phyloP scores from a whole-genome alignment of 2,797 vertebrate genomes.

The Pseudomugil tenellus region DNA sequence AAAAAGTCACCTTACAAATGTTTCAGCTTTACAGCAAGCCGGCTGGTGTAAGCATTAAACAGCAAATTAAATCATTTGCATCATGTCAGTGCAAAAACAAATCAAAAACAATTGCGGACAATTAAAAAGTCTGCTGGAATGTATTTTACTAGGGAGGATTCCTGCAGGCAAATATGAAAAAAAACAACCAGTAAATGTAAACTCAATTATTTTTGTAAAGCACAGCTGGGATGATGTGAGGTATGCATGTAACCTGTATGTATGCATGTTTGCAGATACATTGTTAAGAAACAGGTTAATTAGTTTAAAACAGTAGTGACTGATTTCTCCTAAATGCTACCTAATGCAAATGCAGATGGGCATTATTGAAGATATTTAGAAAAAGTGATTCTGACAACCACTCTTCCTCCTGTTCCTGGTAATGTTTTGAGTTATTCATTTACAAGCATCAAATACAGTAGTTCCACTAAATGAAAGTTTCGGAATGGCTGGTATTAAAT shows the following conservation, averaged over 20 bases:
- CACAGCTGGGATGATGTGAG: slow-evolving; percentile 57
- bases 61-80: slow-evolving; percentile 58
- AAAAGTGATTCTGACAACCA: slow-evolving; percentile 31
- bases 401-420: slow-evolving; percentile 8
- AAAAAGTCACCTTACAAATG: slow-evolving; percentile 38
- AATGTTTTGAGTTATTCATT: slow-evolving; percentile 17
- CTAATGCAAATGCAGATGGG: slow-evolving; percentile 6
- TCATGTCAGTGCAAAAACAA: slow-evolving; percentile 64
- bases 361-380: slow-evolving; percentile 26
- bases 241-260: slow-evolving; percentile 43
- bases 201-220: slow-evolving; percentile 58
- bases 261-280: slow-evolving; percentile 28
- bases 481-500: slow-evolving; percentile 6
- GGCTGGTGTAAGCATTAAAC: slow-evolving; percentile 42
- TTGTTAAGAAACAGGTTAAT: neutral
- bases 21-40: slow-evolving; percentile 54
- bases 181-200: slow-evolving; percentile 60
- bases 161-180: slow-evolving; percentile 37
- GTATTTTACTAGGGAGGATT: slow-evolving; percentile 41
- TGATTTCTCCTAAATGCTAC: neutral
- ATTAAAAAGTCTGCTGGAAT: slow-evolving; percentile 55
- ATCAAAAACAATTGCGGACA: slow-evolving; percentile 22
- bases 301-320: slow-evolving; percentile 17
- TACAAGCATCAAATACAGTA: slow-evolving; percentile 66
- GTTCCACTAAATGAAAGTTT: slow-evolving; percentile 55